Base-by-base conservation (phyloP, 2,113 vertebrate genomes). In the Spea bombifrons region DNA sequence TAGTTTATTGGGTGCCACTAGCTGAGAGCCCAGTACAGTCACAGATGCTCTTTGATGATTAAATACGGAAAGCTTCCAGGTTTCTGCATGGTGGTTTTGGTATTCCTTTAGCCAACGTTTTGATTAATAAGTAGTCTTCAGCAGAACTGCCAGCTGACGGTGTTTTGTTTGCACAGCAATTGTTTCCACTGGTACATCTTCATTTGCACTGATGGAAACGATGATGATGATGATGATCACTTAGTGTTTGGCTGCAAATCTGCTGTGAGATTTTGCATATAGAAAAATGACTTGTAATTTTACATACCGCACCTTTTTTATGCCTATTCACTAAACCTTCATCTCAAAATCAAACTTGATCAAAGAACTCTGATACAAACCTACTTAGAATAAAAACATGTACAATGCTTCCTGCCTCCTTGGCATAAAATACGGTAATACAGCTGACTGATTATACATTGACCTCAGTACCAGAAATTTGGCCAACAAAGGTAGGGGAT, bases 41-140 rank as follows among this genome's bases (percentile, higher is more conserved):
- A 73, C 77, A 80, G 77, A 80, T 80, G 77, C 77, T 80, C 70
- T 67, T 74, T 68, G 64, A 74, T 80, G 71, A 80, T 80, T 80
- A 80, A 80, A 80, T 71, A 64, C 66, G 68, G 78, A 63, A 30
- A 55, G 78, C 71, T 74, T 74, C 78, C 77, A 80, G 78, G 71
- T 80, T 80, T 80, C 78, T 74, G 77, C 77, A 57, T 80, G 78
- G 78, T 74, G 78, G 68, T 80, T 80, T 74, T 80, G 71, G 71
- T 80, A 66, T 63, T 66, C 65, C 71, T 73, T 74, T 74, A 74
- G 78, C 78, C 78, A 80, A 74, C 78, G 71, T 73, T 80, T 80
- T 80, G 78, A 80, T 80, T 80, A 80, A 80, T 80, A 80, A 80
- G 78, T 80, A 80, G 78, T 80, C 78, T 80, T 80, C 78, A 59